phyloP scores from a whole-genome alignment of 2,797 vertebrate genomes.

The Toxotes lorentzi region DNA sequence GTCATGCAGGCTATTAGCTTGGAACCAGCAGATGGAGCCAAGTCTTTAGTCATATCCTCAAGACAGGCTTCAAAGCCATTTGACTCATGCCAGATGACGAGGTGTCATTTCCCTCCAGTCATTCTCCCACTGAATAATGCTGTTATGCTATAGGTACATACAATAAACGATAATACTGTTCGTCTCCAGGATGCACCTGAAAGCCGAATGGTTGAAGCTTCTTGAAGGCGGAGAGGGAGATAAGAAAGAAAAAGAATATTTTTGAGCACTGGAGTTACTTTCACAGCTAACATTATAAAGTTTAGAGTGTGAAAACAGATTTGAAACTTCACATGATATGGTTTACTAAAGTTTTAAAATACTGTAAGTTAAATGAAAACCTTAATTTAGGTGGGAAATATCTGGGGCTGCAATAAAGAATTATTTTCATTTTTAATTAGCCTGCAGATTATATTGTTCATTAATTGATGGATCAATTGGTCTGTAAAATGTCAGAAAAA shows the following conservation, averaged over 20 bases:
- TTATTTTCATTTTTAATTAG: not conserved
- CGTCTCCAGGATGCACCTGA: conserved; percentile 12
- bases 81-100: conserved; percentile 67
- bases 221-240: not conserved
- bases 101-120: conserved; percentile 64
- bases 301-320: conserved; percentile 18
- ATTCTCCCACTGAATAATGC: conserved; percentile 38
- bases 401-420: not conserved
- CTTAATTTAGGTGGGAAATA: not conserved
- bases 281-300: not conserved
- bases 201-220: not conserved
- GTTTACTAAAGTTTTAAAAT: not conserved
- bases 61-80: conserved; percentile 69
- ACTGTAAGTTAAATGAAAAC: not conserved
- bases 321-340: conserved; percentile 11
- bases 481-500: not conserved
- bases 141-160: conserved; percentile 27
- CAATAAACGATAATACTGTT: conserved; percentile 8
- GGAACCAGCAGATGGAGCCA: conserved; percentile 76
- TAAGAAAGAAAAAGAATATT: not conserved
- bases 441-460: not conserved
- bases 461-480: not conserved
- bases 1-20: conserved; percentile 77
- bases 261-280: not conserved
- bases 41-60: conserved; percentile 77